Percentiles rank a stretch among this genome's conserved stretches.
Conservation (phyloP, 2,113 vertebrate genomes). For the Hypomesus transpacificus region DNA sequence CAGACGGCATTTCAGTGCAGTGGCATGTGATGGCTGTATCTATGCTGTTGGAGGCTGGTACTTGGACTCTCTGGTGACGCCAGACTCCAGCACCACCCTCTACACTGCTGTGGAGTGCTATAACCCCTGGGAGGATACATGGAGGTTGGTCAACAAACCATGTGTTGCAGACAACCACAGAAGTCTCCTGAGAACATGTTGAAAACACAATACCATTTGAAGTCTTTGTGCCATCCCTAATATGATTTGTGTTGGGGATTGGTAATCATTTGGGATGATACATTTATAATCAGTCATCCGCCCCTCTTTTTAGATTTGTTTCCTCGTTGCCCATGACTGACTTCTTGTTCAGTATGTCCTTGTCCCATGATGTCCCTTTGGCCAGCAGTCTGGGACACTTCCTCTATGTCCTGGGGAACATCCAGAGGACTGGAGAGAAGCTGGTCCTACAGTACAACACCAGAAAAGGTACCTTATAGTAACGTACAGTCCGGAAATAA, state of each 20-base stretch:
- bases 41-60: slow-evolving; percentile 78
- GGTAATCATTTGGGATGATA: background rate
- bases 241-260: background rate
- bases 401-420: slow-evolving; percentile 71
- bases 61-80: slow-evolving; percentile 69
- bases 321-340: slow-evolving; percentile 72
- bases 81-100: slow-evolving; percentile 70
- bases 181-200: background rate
- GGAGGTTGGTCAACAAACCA: slow-evolving; percentile 51
- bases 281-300: too few relatives aligned
- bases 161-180: background rate
- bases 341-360: slow-evolving; percentile 72
- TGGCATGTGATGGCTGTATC: slow-evolving; percentile 68
- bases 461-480: slow-evolving; percentile 50
- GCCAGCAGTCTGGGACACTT: slow-evolving; percentile 53
- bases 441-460: slow-evolving; percentile 69
- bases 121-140: slow-evolving; percentile 69
- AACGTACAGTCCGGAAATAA: too few relatives aligned
- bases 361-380: slow-evolving; percentile 75
- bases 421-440: slow-evolving; percentile 74
- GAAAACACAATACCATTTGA: too few relatives aligned
- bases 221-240: too few relatives aligned
- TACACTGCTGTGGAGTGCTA: slow-evolving; percentile 75
- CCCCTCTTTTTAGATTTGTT: slow-evolving; percentile 65
- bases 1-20: slow-evolving; percentile 74